phyloP scores from a whole-genome alignment of 2,888 invertebrate genomes.

The Drosophila tripunctata region DNA sequence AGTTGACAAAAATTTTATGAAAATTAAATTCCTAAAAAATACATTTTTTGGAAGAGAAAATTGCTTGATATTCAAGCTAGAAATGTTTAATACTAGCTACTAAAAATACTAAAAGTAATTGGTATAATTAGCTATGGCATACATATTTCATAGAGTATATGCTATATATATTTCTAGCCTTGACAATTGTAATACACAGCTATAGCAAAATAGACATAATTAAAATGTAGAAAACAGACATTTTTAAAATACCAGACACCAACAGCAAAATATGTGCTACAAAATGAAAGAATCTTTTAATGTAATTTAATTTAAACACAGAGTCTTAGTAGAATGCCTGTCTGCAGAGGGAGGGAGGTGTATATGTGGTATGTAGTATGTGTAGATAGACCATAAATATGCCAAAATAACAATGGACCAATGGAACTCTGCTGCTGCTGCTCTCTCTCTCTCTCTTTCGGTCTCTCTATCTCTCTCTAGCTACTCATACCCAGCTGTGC shows the following conservation, averaged over 20 bases:
- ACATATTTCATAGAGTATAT: background rate
- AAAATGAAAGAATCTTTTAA: slow-evolving; percentile 43
- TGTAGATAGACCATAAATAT: slow-evolving; percentile 54
- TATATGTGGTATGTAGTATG: slow-evolving; percentile 7
- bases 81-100: background rate
- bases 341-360: background rate
- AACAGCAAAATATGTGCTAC: slow-evolving; percentile 10
- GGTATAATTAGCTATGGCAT: background rate
- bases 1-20: background rate
- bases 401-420: slow-evolving; percentile 68
- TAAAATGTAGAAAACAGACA: slow-evolving; percentile 30
- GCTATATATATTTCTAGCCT: too few species aligned
- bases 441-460: background rate
- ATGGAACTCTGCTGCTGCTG: slow-evolving; percentile 11
- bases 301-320: slow-evolving; percentile 68
- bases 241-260: slow-evolving; percentile 43
- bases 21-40: slow-evolving; percentile 8
- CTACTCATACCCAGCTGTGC: slow-evolving; percentile 15
- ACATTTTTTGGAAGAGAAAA: slow-evolving; percentile 8
- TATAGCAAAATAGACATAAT: slow-evolving; percentile 19
- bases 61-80: too few species aligned
- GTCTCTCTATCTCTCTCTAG: background rate
- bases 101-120: background rate
- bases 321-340: slow-evolving; percentile 27
- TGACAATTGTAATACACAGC: slow-evolving; percentile 11